Percentiles rank a stretch among this genome's conserved stretches.
Conservation (phyloP, 2,797 vertebrate genomes). For the Takifugu rubripes region DNA sequence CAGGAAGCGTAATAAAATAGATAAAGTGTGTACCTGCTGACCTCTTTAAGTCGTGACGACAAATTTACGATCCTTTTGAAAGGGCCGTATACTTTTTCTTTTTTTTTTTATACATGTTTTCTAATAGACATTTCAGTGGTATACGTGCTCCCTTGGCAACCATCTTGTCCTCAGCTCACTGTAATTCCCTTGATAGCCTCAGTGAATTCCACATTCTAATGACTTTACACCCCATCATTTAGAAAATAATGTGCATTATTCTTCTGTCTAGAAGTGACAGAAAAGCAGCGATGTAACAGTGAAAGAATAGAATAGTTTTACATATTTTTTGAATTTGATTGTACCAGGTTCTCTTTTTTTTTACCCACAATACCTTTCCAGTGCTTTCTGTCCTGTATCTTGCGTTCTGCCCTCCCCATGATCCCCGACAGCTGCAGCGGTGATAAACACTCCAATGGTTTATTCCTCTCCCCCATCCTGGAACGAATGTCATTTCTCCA, state of each 20-base stretch:
- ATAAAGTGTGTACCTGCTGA: neutral
- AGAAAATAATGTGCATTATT: conserved; percentile 12
- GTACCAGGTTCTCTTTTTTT: neutral
- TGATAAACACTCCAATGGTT: conserved; percentile 37
- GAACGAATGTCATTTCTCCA: conserved; percentile 42
- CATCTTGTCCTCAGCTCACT: conserved; percentile 20
- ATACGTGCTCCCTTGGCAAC: conserved; percentile 13
- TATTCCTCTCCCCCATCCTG: conserved; percentile 28
- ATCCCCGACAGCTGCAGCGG: conserved; percentile 34
- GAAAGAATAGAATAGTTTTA: conserved; percentile 8
- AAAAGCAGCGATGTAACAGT: conserved; percentile 9
- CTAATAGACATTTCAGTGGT: conserved; percentile 15
- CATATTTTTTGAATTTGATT: neutral
- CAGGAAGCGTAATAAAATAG: neutral
- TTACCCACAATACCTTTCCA: too few relatives aligned
- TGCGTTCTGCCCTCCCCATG: conserved; percentile 15
- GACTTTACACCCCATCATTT: conserved; percentile 25
- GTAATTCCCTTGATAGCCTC: conserved; percentile 25
- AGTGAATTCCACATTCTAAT: conserved; percentile 17
- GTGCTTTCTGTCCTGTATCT: neutral
- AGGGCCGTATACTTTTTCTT: conserved; percentile 21
- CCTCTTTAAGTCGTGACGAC: conserved; percentile 2
- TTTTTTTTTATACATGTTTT: conserved; percentile 34
- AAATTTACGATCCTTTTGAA: conserved; percentile 11
- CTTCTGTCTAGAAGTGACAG: neutral